A percentile compares a stretch with the other conserved stretches of the same genome.
These are phyloP conservation scores for Scomber japonicus DNA, from an alignment of 2,113 vertebrate genomes.

Conservation along the genomic window DNA sequence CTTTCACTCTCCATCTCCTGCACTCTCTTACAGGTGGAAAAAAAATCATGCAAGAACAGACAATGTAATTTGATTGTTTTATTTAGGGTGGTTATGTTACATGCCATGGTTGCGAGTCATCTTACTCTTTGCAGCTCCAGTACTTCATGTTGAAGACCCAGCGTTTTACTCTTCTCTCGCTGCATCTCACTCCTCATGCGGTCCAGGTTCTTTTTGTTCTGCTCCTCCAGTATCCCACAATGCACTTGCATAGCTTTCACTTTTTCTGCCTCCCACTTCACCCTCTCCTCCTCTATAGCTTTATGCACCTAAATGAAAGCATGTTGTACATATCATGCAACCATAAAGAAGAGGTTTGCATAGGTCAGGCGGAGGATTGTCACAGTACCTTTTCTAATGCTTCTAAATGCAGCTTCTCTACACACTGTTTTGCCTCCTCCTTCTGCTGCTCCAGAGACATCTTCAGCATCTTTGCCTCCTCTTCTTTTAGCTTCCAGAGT, in stretches of 20 bases:
- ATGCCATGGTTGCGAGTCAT: background rate
- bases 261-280: slow-evolving; percentile 71
- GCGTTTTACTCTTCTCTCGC: slow-evolving; percentile 63
- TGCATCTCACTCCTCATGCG: slow-evolving; percentile 53
- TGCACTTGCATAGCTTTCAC: slow-evolving; percentile 64
- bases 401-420: slow-evolving; percentile 70
- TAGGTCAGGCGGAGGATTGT: background rate
- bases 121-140: slow-evolving; percentile 83
- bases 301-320: slow-evolving; percentile 57
- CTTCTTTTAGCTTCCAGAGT: slow-evolving; percentile 75
- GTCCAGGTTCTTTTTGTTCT: slow-evolving; percentile 55
- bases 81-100: background rate
- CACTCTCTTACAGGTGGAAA: slow-evolving; percentile 72
- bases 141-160: slow-evolving; percentile 73
- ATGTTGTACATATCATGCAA: background rate
- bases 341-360: background rate
- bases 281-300: slow-evolving; percentile 61
- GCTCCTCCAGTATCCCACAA: slow-evolving; percentile 71
- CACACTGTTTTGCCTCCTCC: slow-evolving; percentile 62
- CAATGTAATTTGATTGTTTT: background rate
- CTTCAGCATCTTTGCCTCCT: slow-evolving; percentile 71
- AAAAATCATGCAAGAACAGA: slow-evolving; percentile 2
- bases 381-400: slow-evolving; percentile 66
- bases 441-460: slow-evolving; percentile 68
- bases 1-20: slow-evolving; percentile 73